Base-by-base conservation (phyloP, 1,140 invertebrate genomes). In the Aphelinus atriplicis region DNA sequence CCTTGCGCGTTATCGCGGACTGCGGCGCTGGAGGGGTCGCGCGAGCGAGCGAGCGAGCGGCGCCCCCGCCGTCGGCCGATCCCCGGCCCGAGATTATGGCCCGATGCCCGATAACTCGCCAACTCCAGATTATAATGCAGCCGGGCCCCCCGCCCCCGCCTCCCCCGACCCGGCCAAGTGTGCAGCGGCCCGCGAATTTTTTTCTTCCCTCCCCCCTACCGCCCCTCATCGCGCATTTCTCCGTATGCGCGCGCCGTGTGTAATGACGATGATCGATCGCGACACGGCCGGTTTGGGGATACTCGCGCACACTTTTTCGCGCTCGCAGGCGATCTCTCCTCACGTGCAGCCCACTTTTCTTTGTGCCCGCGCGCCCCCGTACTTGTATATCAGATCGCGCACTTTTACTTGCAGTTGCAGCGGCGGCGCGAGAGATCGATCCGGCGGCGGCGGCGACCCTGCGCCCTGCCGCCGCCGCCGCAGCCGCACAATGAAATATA, bases 41-140 rank as follows among this genome's bases (percentile, higher is more conserved):
- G 7, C 45, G 55, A 26, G 57, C 9, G n/a, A 51, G 64, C 5
- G 66, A 3, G 66, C 51, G 63, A 9, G 73, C 45, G 62, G 47
- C 5, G 73, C 77, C 55, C 73, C 58, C 77, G 79, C 26, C n/a
- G 79, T 81, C 80, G 67, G 77, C 67, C 79, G 85, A 86, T 87
- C 72, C 82, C 82, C 82, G 84, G 81, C 80, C 63, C 61, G 86
- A 87, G 86, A 85, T 81, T 80, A 7, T 7, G 6, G 3, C 50
- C 80, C 80, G 85, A 87, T 87, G 81, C 82, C 82, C 82, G 86
- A 87, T 87, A 87, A 86, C 82, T 82, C 82, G 75, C 82, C 51
- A 53, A 84, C 82, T 83, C 81, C 81, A 82, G 82, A 81, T 84
- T 86, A 86, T 86, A 86, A 86, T 84, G 79, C 74, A 79, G 75